Evolutionary conservation across 2,797 vertebrate genomes (phyloP), one percentile per base, ranked within the genome.

Genomic region (Malacoctenus gilli): DNA sequence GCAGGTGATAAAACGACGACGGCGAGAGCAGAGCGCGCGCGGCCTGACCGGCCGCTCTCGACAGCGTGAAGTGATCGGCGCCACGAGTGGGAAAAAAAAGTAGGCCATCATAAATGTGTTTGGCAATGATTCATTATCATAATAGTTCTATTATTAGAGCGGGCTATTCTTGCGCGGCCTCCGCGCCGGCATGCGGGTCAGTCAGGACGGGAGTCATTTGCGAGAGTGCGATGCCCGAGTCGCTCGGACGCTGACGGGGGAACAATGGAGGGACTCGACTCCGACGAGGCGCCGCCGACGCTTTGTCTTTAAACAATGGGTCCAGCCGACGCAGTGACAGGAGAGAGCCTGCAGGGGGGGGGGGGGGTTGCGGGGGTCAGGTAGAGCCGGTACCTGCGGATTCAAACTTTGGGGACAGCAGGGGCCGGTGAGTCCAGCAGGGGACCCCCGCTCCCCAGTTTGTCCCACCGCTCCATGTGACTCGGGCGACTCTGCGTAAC

Each of bases 81-180:
- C 54, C 47, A 64, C 22, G 44, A 68, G 48, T 80, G 63, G n/a
- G n/a, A n/a, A n/a, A n/a, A n/a, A 82, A 82, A 87, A 84, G 75
- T 83, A 86, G 86, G 87, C 66, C 85, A 65, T 80, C 67, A 73
- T 72, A 80, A 86, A 85, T 72, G 73, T 85, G 80, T 89, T 89
- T 88, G 80, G 77, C 78, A 80, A 87, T 67, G 75, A 87, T 67
- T 89, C 80, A 90, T 89, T 87, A 87, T 79, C 69, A 82, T 85
- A 86, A 85, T 82, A 80, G 75, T 83, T 89, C 85, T 88, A 89
- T 87, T 82, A 85, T 85, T 89, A 91, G 80, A 34, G 44, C 25
- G 22, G 10, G 74, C 71, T 84, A 71, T 86, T 86, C 80, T 85
- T 74, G 80, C 60, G 75, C 30, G 4, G 70, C 72, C 68, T 75